These are phyloP conservation scores for Pogonomyrmex barbatus DNA, from an alignment of 1,140 invertebrate species.

Conservation along the genomic window DNA sequence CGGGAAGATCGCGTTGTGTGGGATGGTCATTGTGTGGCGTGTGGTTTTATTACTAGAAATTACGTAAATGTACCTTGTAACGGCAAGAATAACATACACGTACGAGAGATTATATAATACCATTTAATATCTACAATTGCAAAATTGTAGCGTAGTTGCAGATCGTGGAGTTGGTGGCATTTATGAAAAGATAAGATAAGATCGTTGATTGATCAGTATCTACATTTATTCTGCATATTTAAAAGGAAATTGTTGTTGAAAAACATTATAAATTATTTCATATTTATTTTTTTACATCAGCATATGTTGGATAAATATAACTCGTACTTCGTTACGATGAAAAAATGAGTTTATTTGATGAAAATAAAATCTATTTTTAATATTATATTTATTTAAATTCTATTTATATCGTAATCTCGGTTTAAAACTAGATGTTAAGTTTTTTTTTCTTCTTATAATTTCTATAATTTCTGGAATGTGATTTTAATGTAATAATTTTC, in stretches of 20 bases:
- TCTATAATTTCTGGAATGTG: not conserved
- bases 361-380: not conserved
- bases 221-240: not conserved
- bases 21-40: too few species aligned
- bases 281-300: not conserved
- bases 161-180: not conserved
- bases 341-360: not conserved
- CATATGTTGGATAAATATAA: not conserved
- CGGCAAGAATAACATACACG: not conserved
- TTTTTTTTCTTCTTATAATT: not conserved
- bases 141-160: not conserved
- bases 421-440: not conserved
- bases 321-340: not conserved
- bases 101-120: constrained; percentile 8
- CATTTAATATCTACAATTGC: not conserved
- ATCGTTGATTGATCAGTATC: not conserved
- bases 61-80: not conserved
- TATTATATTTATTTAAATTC: not conserved
- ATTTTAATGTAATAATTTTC: not conserved
- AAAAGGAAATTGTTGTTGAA: not conserved
- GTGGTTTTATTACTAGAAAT: not conserved
- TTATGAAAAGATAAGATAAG: not conserved
- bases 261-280: not conserved
- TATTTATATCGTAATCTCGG: not conserved
- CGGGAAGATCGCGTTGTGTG: not conserved